Conservation (phyloP, 1,140 invertebrate genomes). For the Lysiphlebus fabarum region DNA sequence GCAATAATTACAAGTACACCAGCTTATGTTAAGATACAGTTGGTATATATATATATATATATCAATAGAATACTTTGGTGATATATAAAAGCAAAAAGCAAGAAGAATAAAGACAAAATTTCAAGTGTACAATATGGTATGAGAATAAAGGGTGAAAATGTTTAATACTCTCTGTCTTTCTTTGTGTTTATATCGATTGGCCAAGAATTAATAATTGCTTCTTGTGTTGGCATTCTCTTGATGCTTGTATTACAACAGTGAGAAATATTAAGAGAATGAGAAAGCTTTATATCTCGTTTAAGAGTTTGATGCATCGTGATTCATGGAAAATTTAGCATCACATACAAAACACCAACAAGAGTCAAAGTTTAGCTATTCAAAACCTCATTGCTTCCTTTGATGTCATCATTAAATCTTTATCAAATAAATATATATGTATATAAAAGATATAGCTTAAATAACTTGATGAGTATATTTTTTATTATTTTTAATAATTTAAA, state of each 20-base stretch:
- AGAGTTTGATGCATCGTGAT: no score
- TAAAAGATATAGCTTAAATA: constrained; percentile 12
- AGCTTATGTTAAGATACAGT: no score
- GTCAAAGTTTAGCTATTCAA: constrained; percentile 11
- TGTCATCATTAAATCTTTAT: constrained; percentile 9
- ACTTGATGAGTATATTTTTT: neutral
- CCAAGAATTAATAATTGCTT: constrained; percentile 52
- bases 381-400: constrained; percentile 14
- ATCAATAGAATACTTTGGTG: constrained; percentile 1
- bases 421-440: neutral
- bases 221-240: constrained; percentile 23
- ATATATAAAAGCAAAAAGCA: neutral
- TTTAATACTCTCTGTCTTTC: constrained; percentile 40
- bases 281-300: no score
- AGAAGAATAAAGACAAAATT: constrained; percentile 6
- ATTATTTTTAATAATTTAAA: no score
- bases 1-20: constrained; percentile 51
- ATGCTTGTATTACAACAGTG: neutral
- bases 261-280: no score
- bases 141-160: constrained; percentile 26
- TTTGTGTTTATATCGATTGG: constrained; percentile 53
- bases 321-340: no score
- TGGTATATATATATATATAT: no score
- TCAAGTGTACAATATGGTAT: neutral
- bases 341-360: neutral